Conservation (phyloP, 1,140 invertebrate genomes). For the Drosophila ficusphila region DNA sequence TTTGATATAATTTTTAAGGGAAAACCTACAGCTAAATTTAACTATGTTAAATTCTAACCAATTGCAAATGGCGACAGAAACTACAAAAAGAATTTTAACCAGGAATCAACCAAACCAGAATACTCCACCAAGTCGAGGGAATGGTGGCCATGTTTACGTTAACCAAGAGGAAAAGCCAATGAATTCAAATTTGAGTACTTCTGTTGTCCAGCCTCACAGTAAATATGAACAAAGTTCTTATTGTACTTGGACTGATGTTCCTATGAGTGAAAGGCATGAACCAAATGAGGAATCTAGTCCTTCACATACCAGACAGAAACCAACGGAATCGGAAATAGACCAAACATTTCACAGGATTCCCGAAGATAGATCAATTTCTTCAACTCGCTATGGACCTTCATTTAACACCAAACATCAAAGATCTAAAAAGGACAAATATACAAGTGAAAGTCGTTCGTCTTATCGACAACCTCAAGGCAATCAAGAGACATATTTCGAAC, state of each 20-base stretch:
- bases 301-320: too few relatives aligned
- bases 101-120: too few relatives aligned
- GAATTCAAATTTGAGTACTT: background rate
- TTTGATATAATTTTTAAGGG: background rate
- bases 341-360: too few relatives aligned
- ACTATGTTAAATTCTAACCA: background rate
- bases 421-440: background rate
- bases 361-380: background rate
- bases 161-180: background rate
- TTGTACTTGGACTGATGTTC: background rate
- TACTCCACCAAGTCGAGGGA: background rate
- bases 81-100: too few relatives aligned
- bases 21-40: background rate
- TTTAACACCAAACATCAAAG: background rate
- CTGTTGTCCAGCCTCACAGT: background rate
- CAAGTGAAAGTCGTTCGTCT: background rate
- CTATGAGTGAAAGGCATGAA: too few relatives aligned
- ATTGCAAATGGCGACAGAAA: background rate
- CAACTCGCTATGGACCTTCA: too few relatives aligned
- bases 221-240: background rate
- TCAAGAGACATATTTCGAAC: too few relatives aligned
- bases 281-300: too few relatives aligned
- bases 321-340: too few relatives aligned
- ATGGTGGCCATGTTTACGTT: too few relatives aligned
- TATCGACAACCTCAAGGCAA: background rate